Conservation (phyloP, 2,797 vertebrate genomes). For the Sebastes iracundus region DNA sequence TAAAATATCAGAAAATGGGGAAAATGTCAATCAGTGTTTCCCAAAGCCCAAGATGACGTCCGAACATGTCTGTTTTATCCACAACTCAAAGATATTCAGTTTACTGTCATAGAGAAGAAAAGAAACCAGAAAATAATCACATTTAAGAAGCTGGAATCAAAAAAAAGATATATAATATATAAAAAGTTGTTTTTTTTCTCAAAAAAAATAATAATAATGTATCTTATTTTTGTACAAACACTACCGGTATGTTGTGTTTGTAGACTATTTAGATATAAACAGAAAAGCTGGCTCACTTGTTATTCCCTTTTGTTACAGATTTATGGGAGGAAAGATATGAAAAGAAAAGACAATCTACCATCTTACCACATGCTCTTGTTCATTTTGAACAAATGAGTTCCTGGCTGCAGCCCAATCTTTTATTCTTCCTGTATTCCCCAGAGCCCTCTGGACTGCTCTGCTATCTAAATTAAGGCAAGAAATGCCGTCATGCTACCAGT, state of each 20-base stretch:
- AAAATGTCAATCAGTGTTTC: neutral
- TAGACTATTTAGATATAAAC: neutral
- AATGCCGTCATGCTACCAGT: neutral
- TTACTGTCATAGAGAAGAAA: too few species aligned
- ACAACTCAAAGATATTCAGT: too few species aligned
- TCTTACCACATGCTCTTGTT: neutral
- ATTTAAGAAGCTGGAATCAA: too few species aligned
- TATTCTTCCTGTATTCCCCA: neutral
- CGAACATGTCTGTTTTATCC: neutral
- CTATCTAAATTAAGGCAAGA: neutral
- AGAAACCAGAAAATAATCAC: too few species aligned
- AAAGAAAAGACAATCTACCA: neutral
- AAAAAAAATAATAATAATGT: too few species aligned
- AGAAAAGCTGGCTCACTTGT: neutral
- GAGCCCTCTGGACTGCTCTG: neutral
- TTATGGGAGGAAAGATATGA: neutral
- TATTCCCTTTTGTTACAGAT: neutral
- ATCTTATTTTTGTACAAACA: too few species aligned
- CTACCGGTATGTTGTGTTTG: neutral
- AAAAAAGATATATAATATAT: too few species aligned
- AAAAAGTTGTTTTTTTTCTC: neutral
- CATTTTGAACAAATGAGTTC: conserved; percentile 5
- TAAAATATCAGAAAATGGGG: neutral
- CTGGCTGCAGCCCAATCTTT: neutral
- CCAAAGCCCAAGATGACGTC: neutral